Evolutionary conservation across 2,113 vertebrate genomes (phyloP).

Genomic region (Muscicapa adusta): DNA sequence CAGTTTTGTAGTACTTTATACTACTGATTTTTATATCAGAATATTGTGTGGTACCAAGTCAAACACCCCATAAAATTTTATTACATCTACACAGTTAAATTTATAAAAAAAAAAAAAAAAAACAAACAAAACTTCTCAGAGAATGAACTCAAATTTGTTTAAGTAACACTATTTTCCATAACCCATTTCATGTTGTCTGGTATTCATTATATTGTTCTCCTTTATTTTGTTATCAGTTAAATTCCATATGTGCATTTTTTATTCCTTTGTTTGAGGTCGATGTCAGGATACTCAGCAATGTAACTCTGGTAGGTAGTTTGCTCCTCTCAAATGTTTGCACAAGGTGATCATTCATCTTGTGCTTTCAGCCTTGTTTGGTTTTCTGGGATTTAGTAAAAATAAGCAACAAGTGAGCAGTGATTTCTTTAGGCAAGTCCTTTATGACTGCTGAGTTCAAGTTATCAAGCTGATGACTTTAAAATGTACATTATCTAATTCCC

Average conservation of each 20-base stretch:
- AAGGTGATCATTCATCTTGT: neutral
- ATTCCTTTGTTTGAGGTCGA: constrained; percentile 26
- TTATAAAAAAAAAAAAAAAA: neutral
- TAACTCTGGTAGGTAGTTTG: constrained; percentile 21
- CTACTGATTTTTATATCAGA: constrained; percentile 17
- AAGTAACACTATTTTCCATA: constrained; percentile 38
- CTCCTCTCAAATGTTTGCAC: neutral
- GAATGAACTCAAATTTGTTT: constrained; percentile 43
- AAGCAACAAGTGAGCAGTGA: neutral
- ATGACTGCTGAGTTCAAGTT: neutral
- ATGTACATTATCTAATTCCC: neutral
- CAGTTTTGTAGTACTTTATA: neutral
- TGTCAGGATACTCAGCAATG: constrained; percentile 17
- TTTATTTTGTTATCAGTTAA: constrained; percentile 54
- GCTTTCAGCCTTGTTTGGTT: neutral
- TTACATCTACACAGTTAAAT: constrained; percentile 7
- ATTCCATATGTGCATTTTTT: constrained; percentile 26
- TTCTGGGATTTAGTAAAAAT: constrained; percentile 18
- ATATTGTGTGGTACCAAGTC: constrained; percentile 35
- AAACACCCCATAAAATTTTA: constrained; percentile 46
- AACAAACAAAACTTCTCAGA: neutral
- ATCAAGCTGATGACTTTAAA: neutral
- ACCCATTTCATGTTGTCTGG: constrained; percentile 33
- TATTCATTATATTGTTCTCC: constrained; percentile 41
- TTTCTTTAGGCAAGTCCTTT: neutral